Conservation (phyloP, 2,797 vertebrate genomes). For the Rhincodon typus region DNA sequence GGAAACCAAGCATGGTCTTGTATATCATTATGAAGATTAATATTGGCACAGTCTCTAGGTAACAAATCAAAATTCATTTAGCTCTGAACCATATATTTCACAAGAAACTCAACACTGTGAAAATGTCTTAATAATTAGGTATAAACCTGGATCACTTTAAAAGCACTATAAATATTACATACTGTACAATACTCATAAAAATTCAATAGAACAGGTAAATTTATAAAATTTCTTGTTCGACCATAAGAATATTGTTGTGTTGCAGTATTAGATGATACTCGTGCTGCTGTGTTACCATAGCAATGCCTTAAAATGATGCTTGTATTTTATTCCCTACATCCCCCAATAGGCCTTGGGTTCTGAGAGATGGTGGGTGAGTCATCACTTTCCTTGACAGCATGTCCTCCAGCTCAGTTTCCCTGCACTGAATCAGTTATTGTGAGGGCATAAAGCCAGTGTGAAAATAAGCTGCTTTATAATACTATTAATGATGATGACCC, state of each 20-base stretch:
- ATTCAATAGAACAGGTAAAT: neutral
- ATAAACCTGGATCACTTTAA: neutral
- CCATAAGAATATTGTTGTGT: neutral
- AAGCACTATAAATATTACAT: neutral
- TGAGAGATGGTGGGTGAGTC: conserved; percentile 44
- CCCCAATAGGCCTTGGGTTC: conserved; percentile 46
- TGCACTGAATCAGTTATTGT: conserved; percentile 51
- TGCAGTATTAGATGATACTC: conserved; percentile 45
- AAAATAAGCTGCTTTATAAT: conserved; percentile 56
- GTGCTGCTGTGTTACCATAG: conserved; percentile 51
- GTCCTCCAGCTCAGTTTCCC: conserved; percentile 47
- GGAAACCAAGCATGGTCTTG: neutral
- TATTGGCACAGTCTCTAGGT: neutral
- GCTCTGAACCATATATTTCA: neutral
- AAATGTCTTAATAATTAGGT: neutral
- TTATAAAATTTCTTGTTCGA: neutral
- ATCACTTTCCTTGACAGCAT: conserved; percentile 48
- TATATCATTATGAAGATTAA: conserved; percentile 17
- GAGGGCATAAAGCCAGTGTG: conserved; percentile 60
- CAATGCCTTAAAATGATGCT: conserved; percentile 48
- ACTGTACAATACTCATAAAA: neutral
- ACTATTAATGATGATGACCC: conserved; percentile 32
- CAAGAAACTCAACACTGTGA: neutral
- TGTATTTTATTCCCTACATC: conserved; percentile 41
- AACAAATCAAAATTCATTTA: neutral